Evolutionary conservation across 2,797 vertebrate genomes (phyloP), one percentile per base, ranked within the genome.

Genomic region (Eurystomus glaucurus): DNA sequence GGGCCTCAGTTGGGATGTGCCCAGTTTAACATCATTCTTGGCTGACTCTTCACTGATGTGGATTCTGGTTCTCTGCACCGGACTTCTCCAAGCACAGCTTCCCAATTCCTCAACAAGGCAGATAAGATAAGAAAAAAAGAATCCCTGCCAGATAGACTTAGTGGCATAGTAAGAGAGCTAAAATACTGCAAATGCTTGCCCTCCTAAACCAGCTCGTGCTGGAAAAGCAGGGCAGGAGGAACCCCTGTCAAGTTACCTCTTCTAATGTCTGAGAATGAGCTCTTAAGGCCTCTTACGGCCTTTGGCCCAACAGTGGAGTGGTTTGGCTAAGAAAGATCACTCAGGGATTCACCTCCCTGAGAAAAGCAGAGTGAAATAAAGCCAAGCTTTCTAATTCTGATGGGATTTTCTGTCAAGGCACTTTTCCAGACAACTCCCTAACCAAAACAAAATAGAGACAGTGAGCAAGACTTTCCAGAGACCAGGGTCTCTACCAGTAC

Each of bases 1-100:
- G 60, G 69, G 88, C 91, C 79, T 50, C 71, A 66, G 3, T 41
- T 45, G 48, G 79, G 65, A 26, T 35, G 58, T 76, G 94, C 96
- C 96, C 92, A 96, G 52, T 66, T 58, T 8, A 97, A 83, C 90
- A 88, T 96, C 85, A 86, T 72, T 77, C 79, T 76, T 96, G 95
- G 84, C 88, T 69, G 82, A 43, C 80, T 66, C 89, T 8, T 71
- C 26, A 33, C 66, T 64, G 66, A 66, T 86, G 74, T 16, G 64
- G 51, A 80, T 70, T 82, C 64, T 81, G 61, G 21, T 58, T 57
- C 69, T 64, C 91, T 46, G 54, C 37, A 45, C 65, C 37, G 51
- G 37, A 48, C 45, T 65, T 64, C 39, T 0, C 71, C 60, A 93
- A 70, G 37, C 41, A 87, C 14, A 14, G 54, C 60, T 83, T 60